phyloP scores from a whole-genome alignment of 2,888 invertebrate genomes.

The Galerucella pusilla region DNA sequence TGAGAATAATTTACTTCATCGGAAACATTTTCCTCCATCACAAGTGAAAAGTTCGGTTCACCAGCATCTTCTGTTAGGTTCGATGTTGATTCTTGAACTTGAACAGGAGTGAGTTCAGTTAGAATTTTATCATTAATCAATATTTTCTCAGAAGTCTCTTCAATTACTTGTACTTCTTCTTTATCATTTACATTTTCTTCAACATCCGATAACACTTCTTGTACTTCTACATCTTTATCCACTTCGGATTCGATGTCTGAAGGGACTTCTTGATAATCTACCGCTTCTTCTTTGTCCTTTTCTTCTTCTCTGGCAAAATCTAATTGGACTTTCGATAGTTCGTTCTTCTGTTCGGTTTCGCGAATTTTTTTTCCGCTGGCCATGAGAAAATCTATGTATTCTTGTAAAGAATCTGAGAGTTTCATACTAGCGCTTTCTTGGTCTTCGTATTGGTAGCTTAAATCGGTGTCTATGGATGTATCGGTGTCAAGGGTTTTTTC shows the following conservation, averaged over 20 bases:
- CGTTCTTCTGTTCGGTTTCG: conserved; percentile 8
- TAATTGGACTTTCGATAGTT: background rate
- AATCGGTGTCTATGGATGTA: conserved; percentile 20
- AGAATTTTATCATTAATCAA: background rate
- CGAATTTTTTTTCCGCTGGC: conserved; percentile 13
- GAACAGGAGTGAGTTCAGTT: conserved; percentile 13
- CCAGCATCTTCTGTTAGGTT: background rate
- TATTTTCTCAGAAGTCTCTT: background rate
- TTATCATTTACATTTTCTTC: background rate
- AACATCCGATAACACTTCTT: background rate
- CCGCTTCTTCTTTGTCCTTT: background rate
- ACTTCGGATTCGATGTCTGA: background rate
- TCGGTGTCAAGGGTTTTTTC: conserved; percentile 23
- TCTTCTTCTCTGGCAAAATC: conserved; percentile 4
- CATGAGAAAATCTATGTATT: conserved; percentile 21
- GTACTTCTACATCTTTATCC: background rate
- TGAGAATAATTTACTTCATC: background rate
- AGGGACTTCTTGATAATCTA: conserved; percentile 6
- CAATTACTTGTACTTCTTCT: background rate
- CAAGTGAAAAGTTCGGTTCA: background rate
- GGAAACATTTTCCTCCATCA: conserved; percentile 21
- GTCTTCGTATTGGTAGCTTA: conserved; percentile 16
- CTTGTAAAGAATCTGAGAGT: conserved; percentile 32
- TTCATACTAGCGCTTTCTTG: conserved; percentile 9
- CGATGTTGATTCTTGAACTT: background rate